phyloP scores from a whole-genome alignment of 2,113 vertebrate species.

The Beaufortia kweichowensis region DNA sequence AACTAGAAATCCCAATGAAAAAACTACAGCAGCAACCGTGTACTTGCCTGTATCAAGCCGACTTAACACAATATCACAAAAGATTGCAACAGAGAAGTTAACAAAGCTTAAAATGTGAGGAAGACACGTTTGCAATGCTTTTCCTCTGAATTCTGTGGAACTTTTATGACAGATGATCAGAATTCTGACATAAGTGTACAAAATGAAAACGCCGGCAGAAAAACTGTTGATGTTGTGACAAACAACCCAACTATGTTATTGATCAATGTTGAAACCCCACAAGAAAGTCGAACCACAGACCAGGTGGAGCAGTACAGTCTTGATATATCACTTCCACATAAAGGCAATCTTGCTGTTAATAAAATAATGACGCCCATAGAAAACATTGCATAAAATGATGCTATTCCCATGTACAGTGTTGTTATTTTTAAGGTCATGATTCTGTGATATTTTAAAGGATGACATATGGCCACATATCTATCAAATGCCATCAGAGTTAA shows the following conservation, averaged over 20 bases:
- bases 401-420: conserved; percentile 43
- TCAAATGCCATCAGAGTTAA: conserved; percentile 65
- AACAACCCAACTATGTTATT: conserved; percentile 61
- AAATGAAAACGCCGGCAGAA: conserved; percentile 61
- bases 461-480: conserved; percentile 63
- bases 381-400: conserved; percentile 14
- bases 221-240: conserved; percentile 41
- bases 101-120: conserved; percentile 63
- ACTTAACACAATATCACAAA: conserved; percentile 42
- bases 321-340: conserved; percentile 37
- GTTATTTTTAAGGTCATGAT: conserved; percentile 57
- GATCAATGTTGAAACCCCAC: conserved; percentile 43
- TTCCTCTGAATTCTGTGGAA: conserved; percentile 51
- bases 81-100: conserved; percentile 50
- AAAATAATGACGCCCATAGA: not conserved
- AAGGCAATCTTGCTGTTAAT: conserved; percentile 28
- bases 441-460: conserved; percentile 61
- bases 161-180: conserved; percentile 43
- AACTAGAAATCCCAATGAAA: conserved; percentile 54
- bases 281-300: conserved; percentile 50
- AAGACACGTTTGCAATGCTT: conserved; percentile 62
- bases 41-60: conserved; percentile 1
- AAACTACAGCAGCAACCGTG: not conserved
- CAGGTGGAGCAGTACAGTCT: conserved; percentile 43
- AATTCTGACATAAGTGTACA: conserved; percentile 59